These are phyloP conservation scores for Notodromas monacha DNA, from an alignment of 2,888 invertebrate genomes.

Conservation along the genomic window DNA sequence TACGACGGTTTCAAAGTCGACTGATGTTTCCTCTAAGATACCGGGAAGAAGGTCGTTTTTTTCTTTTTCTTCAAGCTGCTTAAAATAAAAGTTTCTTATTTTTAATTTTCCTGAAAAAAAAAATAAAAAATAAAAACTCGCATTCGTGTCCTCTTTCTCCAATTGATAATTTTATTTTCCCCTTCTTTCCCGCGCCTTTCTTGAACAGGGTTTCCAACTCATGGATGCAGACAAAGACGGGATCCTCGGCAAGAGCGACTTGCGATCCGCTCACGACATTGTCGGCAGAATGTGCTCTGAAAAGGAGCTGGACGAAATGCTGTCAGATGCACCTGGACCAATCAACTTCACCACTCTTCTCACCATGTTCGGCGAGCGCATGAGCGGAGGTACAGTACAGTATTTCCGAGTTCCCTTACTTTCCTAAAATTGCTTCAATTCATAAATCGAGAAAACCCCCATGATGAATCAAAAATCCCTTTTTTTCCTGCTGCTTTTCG, in stretches of 20 bases:
- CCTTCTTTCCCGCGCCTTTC: too few relatives aligned
- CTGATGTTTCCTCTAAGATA: too few relatives aligned
- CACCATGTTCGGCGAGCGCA: conserved; percentile 61
- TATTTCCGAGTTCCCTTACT: background rate
- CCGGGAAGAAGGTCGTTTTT: too few relatives aligned
- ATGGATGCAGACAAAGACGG: conserved; percentile 89
- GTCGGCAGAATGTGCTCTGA: conserved; percentile 61
- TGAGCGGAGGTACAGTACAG: conserved; percentile 57
- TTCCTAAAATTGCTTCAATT: too few relatives aligned
- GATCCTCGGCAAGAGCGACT: conserved; percentile 54
- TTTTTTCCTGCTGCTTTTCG: too few relatives aligned
- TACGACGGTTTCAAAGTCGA: too few relatives aligned
- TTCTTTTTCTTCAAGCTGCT: too few relatives aligned
- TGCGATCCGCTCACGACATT: conserved; percentile 64
- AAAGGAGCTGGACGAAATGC: conserved; percentile 66
- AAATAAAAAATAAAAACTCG: conserved; percentile 2
- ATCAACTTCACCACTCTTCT: conserved; percentile 82
- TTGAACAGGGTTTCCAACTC: conserved; percentile 48
- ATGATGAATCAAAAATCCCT: too few relatives aligned
- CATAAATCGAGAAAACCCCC: too few relatives aligned
- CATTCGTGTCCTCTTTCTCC: too few relatives aligned
- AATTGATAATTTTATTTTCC: conserved; percentile 7
- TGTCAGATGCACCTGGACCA: conserved; percentile 53
- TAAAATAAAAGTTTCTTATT: too few relatives aligned
- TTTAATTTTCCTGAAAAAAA: background rate